These are phyloP conservation scores for Thereva unica DNA, from an alignment of 2,888 invertebrate species.

Conservation along the genomic window DNA sequence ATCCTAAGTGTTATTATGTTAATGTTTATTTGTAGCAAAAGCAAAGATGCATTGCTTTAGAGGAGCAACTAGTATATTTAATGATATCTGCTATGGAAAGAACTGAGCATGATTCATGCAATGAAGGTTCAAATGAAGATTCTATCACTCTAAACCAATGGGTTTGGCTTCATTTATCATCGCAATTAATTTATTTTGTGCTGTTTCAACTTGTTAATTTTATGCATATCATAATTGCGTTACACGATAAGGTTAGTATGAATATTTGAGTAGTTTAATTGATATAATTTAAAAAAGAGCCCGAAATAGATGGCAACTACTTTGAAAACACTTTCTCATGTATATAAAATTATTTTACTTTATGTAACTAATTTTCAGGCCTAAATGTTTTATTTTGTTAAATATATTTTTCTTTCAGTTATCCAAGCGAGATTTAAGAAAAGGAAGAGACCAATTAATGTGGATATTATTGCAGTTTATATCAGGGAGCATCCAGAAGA, in stretches of 20 bases:
- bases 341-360: neutral
- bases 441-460: conserved; percentile 97
- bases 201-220: conserved; percentile 93
- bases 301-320: no score
- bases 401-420: conserved; percentile 58
- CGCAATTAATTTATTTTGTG: conserved; percentile 93
- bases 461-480: conserved; percentile 97
- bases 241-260: conserved; percentile 74
- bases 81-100: conserved; percentile 91
- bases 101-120: conserved; percentile 70
- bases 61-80: conserved; percentile 90
- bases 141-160: conserved; percentile 64
- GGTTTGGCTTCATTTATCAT: conserved; percentile 91
- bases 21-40: conserved; percentile 64
- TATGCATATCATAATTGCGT: conserved; percentile 85
- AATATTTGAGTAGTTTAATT: no score
- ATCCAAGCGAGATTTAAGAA: conserved; percentile 77
- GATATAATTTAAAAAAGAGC: no score
- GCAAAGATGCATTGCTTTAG: conserved; percentile 83
- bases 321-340: no score
- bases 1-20: conserved; percentile 13
- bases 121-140: conserved; percentile 61
- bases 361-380: neutral
- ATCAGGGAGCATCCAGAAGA: conserved; percentile 93
- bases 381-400: conserved; percentile 6